Evolutionary conservation across 2,888 invertebrate species (phyloP).

Genomic region (Lochmaea capreae): DNA sequence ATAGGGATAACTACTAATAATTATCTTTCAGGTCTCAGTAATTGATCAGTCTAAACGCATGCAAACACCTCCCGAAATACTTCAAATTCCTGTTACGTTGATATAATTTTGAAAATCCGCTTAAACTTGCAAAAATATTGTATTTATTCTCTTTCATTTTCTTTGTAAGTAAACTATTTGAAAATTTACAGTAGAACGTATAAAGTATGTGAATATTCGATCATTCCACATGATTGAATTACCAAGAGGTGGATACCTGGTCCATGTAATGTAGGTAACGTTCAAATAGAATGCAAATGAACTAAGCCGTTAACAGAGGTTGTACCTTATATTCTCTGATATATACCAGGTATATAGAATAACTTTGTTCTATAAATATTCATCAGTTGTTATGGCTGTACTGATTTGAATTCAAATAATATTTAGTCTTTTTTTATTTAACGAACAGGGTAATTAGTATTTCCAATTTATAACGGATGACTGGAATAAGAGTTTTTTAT

Average conservation of each 20-base stretch:
- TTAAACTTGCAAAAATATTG: no score
- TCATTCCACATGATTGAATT: constrained; percentile 30
- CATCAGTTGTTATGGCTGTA: background rate
- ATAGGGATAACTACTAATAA: no score
- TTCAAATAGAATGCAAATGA: constrained; percentile 37
- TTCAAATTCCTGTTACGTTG: no score
- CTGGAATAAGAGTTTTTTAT: background rate
- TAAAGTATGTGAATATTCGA: constrained; percentile 23
- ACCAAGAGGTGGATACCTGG: constrained; percentile 27
- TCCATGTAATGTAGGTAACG: constrained; percentile 31
- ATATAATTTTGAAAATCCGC: no score
- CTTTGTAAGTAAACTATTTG: background rate
- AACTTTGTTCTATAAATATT: constrained; percentile 4
- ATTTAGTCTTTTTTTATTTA: background rate
- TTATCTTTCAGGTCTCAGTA: no score
- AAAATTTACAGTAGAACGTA: constrained; percentile 24
- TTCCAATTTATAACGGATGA: background rate
- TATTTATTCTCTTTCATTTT: background rate
- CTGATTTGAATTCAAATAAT: background rate
- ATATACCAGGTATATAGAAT: background rate
- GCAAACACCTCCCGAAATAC: no score
- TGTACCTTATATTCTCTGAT: constrained; percentile 6
- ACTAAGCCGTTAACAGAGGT: constrained; percentile 20
- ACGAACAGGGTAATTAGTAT: background rate
- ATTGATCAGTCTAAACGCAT: no score